These are phyloP conservation scores for Vanessa tameamea DNA, from an alignment of 1,140 invertebrate genomes.

Conservation along the genomic window DNA sequence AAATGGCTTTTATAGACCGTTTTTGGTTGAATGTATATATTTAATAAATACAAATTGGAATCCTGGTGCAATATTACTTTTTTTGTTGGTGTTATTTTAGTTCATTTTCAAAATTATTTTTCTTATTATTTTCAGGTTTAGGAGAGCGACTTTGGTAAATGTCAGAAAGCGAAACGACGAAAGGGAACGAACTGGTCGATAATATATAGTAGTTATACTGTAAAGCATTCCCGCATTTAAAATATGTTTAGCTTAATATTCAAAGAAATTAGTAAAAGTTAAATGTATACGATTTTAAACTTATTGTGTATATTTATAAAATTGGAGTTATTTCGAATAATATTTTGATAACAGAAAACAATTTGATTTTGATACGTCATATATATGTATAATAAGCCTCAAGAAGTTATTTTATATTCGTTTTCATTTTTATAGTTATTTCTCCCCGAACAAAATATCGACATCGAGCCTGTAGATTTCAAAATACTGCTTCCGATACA, in stretches of 20 bases:
- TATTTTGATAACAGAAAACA: no score
- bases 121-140: constrained; percentile 57
- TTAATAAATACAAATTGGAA: neutral
- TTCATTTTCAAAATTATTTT: neutral
- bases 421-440: no score
- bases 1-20: neutral
- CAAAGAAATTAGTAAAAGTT: constrained; percentile 7
- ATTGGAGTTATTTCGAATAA: neutral
- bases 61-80: neutral
- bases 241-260: constrained; percentile 25
- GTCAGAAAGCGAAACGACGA: constrained; percentile 14
- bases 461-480: no score
- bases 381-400: no score
- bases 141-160: constrained; percentile 66
- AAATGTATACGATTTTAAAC: constrained; percentile 16
- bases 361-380: no score
- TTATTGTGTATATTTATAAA: constrained; percentile 9
- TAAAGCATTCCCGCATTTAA: constrained; percentile 42
- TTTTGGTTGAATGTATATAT: neutral
- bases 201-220: constrained; percentile 18
- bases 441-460: no score
- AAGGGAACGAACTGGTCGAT: neutral
- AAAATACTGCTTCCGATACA: no score
- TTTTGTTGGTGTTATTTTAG: neutral
- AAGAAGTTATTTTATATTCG: no score